Conservation (phyloP, 2,113 vertebrate genomes). For the Copsychus sechellarum region DNA sequence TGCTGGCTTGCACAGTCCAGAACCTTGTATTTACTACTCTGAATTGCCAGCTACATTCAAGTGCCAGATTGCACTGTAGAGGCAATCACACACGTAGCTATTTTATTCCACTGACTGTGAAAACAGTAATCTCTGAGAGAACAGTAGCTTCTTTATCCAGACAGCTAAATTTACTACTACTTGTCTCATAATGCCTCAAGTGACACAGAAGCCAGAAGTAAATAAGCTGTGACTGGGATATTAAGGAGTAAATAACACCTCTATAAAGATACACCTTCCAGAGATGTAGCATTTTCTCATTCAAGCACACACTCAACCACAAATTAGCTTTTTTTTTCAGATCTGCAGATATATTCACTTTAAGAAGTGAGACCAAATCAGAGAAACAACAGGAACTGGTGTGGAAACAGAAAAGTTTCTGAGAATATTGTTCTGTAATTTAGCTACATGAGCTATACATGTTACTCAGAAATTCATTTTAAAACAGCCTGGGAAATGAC, state of each 20-base stretch:
- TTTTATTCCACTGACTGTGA: background rate
- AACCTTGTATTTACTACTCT: background rate
- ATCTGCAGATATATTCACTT: background rate
- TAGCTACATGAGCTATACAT: background rate
- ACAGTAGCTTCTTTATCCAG: background rate
- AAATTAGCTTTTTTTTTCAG: background rate
- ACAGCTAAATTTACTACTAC: conserved; percentile 15
- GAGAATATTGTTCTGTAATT: background rate
- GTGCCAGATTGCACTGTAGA: background rate
- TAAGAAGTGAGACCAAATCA: background rate
- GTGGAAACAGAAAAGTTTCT: background rate
- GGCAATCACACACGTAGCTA: background rate
- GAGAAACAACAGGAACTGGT: background rate
- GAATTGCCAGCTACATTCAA: background rate
- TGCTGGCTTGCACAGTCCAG: background rate
- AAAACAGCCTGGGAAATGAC: background rate
- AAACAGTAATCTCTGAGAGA: background rate
- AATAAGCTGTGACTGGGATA: background rate
- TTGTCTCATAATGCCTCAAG: background rate
- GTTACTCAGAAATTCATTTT: background rate
- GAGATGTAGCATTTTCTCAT: background rate
- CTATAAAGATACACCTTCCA: background rate
- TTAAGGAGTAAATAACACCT: background rate
- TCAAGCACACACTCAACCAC: background rate
- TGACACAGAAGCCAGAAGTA: conserved; percentile 3